Evolutionary conservation across 2,797 vertebrate genomes (phyloP).

Genomic region (Neosilurus hyrtlii): DNA sequence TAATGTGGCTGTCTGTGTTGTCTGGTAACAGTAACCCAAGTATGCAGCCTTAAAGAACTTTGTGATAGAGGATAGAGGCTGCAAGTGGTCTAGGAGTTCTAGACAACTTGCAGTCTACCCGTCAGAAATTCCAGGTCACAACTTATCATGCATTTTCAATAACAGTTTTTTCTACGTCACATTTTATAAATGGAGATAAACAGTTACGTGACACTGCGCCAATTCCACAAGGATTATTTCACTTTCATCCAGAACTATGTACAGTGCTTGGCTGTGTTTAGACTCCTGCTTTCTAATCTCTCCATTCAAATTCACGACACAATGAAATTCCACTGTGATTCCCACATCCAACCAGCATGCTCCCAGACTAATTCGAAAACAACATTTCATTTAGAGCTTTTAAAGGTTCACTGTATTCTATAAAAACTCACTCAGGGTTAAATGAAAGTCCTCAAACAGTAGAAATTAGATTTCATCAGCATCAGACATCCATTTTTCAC

Average conservation of each 20-base stretch:
- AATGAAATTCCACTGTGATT: constrained; percentile 39
- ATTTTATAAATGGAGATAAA: constrained; percentile 44
- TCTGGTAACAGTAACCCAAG: too few relatives aligned
- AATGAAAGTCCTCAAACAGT: background rate
- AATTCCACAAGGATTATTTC: constrained; percentile 56
- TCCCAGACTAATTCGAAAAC: background rate
- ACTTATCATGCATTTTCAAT: background rate
- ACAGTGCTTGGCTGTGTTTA: constrained; percentile 17
- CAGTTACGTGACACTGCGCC: constrained; percentile 62
- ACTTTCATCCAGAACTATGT: constrained; percentile 47
- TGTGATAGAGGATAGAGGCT: too few relatives aligned
- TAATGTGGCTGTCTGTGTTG: too few relatives aligned
- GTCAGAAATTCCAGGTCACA: background rate
- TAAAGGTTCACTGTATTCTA: background rate
- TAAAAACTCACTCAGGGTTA: background rate
- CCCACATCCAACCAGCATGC: background rate
- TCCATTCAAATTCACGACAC: constrained; percentile 56
- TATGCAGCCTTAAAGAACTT: too few relatives aligned
- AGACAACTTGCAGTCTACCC: background rate
- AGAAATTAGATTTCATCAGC: background rate
- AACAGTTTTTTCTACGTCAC: background rate
- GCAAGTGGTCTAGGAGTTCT: background rate
- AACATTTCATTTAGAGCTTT: background rate
- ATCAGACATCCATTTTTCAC: background rate
- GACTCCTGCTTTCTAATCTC: constrained; percentile 43